Evolutionary conservation across 2,888 invertebrate species (phyloP), one percentile per base, ranked within the genome.

Genomic region (Matsumyia berberina): DNA sequence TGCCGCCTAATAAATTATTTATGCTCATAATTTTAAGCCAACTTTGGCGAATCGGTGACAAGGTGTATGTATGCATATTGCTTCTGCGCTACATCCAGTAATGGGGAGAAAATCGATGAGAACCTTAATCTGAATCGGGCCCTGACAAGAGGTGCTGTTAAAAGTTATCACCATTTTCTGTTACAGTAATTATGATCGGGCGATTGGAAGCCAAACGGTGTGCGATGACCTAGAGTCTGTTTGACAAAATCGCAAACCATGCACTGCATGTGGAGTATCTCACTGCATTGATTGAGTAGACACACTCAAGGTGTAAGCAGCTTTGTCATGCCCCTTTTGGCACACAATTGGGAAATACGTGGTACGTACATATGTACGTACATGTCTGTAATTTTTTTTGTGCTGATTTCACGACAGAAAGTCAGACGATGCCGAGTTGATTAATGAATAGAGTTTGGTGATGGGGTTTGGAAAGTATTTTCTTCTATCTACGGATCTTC

Each of bases 111-210:
- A 83, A 67, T 73, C 51, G 42, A 53, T 58, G 49, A 19, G 67
- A 66, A 78, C 83, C 78, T 83, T 73, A 73, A 78, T 83, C 67
- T 78, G 62, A 62, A 83, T 67, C 79, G 67, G 83, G 66, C 79
- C 79, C 70, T 83, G 83, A 78, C 83, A 78, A 44, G 39, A 17
- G 31, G 67, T 49, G 42, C 74, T 74, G 58, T 44, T 12, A 49
- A 62, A 35, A 35, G 7, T 57, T 39, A 39, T 66, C 31, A 19
- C 6, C 12, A 39, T 29, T 12, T 72, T 33, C 37, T 17, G 67
- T 64, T 49, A 35, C 51, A 37, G 49, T 39, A 78, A 83, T 83
- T 83, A 73, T 57, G 9, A 51, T 24, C 64, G 44, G 51, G 35
- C 39, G 66, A 60, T 77, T 82, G 37, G 35, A 60, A 31, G 57